Percentiles rank a stretch among this genome's conserved stretches.
These are phyloP conservation scores for Trichomalopsis sarcophagae DNA, from an alignment of 1,140 invertebrate genomes.

Conservation along the genomic window DNA sequence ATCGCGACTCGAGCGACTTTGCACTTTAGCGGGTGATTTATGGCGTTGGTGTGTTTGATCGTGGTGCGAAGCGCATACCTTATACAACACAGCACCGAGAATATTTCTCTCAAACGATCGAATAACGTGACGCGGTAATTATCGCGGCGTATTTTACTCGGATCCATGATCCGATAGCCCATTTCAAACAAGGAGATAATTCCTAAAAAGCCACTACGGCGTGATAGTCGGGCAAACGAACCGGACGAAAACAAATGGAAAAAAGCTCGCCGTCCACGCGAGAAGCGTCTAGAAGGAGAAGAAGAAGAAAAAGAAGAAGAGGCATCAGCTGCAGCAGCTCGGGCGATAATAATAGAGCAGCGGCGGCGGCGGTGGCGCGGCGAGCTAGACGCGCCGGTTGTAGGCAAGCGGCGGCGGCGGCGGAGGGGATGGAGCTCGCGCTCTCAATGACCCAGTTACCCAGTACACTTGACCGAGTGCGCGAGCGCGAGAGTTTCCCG, in stretches of 20 bases:
- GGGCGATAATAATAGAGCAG: slow-evolving; percentile 42
- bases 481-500: neutral
- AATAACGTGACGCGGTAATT: too few relatives aligned
- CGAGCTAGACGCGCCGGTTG: neutral
- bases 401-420: neutral
- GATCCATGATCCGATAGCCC: too few relatives aligned
- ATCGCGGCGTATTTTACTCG: too few relatives aligned
- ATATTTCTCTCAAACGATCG: too few relatives aligned
- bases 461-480: slow-evolving; percentile 73
- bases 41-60: too few relatives aligned
- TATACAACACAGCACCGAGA: too few relatives aligned
- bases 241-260: neutral
- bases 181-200: too few relatives aligned
- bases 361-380: neutral
- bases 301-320: neutral
- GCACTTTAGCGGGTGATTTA: too few relatives aligned
- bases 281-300: neutral
- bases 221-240: too few relatives aligned
- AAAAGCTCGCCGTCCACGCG: neutral
- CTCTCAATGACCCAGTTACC: slow-evolving; percentile 74
- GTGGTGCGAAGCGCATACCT: too few relatives aligned
- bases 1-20: too few relatives aligned
- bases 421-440: slow-evolving; percentile 57
- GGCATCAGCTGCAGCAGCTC: neutral
- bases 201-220: too few relatives aligned